Conservation (phyloP, 2,113 vertebrate genomes). For the Ondatra zibethicus region DNA sequence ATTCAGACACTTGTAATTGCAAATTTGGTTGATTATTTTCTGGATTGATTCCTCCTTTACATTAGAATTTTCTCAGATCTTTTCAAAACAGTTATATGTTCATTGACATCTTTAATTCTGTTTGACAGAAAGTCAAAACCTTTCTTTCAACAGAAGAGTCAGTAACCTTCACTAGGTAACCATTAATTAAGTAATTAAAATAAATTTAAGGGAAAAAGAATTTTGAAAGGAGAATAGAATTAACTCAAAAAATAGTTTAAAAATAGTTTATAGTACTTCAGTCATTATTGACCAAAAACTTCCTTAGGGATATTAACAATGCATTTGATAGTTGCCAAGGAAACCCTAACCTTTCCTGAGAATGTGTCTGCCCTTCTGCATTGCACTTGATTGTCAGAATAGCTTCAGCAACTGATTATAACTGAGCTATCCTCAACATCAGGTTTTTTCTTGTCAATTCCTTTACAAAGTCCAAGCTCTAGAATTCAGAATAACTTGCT, state of each 20-base stretch:
- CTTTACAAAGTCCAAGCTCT: constrained; percentile 39
- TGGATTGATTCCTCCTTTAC: background rate
- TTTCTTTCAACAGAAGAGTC: constrained; percentile 65
- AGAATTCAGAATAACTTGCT: constrained; percentile 47
- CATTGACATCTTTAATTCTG: constrained; percentile 67
- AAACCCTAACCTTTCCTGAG: constrained; percentile 78
- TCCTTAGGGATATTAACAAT: constrained; percentile 77
- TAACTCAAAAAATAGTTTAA: constrained; percentile 76
- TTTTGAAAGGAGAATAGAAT: constrained; percentile 65
- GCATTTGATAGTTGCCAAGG: constrained; percentile 86
- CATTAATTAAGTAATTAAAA: constrained; percentile 77
- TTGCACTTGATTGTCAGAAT: constrained; percentile 73
- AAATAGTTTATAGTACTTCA: constrained; percentile 78
- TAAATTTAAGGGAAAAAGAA: constrained; percentile 59
- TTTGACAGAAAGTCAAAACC: constrained; percentile 74
- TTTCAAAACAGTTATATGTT: constrained; percentile 59
- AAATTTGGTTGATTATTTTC: constrained; percentile 38
- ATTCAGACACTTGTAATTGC: constrained; percentile 36
- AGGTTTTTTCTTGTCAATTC: constrained; percentile 65
- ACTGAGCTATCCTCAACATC: constrained; percentile 60
- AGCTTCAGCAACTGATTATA: constrained; percentile 69
- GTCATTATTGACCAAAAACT: constrained; percentile 81
- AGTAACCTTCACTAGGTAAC: constrained; percentile 70
- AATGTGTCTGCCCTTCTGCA: constrained; percentile 72
- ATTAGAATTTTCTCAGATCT: constrained; percentile 61